Evolutionary conservation across 1,140 invertebrate species (phyloP), one percentile per base, ranked within the genome.

Genomic region (Rhagoletis pomonella): DNA sequence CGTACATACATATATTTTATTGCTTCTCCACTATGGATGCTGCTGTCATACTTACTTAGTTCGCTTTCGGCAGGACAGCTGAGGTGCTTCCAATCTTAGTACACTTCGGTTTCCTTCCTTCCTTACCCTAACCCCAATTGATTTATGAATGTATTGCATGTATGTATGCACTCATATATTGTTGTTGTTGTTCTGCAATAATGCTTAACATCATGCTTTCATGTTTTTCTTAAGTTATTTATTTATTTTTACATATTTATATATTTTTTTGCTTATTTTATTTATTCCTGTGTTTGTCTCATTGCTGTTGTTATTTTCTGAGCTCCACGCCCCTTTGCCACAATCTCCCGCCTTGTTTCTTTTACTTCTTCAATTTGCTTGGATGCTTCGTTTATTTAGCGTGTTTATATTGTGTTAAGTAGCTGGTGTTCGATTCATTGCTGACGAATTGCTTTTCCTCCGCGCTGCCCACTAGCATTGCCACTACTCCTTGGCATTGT

Each of bases 331-430:
- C n/a, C n/a, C n/a, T n/a, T n/a, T n/a, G n/a, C n/a, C n/a, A n/a
- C n/a, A n/a, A n/a, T n/a, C n/a, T n/a, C n/a, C 50, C 4, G 9
- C 50, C 47, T 5, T 42, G 29, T 81, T 19, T 81, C 73, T 81
- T 50, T n/a, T 55, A 14, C 17, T 81, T 9, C 44, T 14, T 19
- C 47, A 47, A 2, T 10, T 47, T 44, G 42, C 67, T 69, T 17
- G 73, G 39, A 10, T 19, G 44, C 50, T 44, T 19, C 42, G 44
- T 81, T 55, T 50, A 47, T 81, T 47, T 47, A 55, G 50, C 17
- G 44, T 81, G 73, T 55, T 81, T 81, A 81, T 81, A 55, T 81
- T 81, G 47, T 81, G 47, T 81, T 81, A 81, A 81, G 73, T 81
- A 55, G 73, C n/a, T 81, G 73, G 73, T 55, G 73, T 81, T 12